Evolutionary conservation across 2,888 invertebrate species (phyloP), one percentile per base, ranked within the genome.

Genomic region (Lymantria monacha): DNA sequence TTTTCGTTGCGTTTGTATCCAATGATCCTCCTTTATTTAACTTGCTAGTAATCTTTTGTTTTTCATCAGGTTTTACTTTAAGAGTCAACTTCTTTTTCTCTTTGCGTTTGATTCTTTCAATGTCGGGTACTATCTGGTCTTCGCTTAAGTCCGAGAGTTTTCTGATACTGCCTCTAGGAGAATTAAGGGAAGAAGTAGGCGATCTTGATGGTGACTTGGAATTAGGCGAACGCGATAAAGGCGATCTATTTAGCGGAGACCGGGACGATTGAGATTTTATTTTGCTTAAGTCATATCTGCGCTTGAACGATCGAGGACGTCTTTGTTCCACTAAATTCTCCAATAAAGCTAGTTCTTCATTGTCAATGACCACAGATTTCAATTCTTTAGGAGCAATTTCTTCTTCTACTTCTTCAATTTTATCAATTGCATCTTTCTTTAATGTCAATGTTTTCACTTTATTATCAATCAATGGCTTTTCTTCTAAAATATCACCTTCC

Each of bases 401-500:
- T 50, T 92, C 92, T 62, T 93, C 93, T 0, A 93, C 92, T 59
- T 93, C 93, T 9, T 91, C 90, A 30, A 87, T 87, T 60, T 86
- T 85, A 22, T 85, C 87, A 54, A 90, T 89, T 0, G 67, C 66
- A 9, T 88, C 89, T 59, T 85, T 87, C 50, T 83, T 83, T 7
- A 60, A 51, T 9, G 63, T 36, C 48, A 50, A 49, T 3, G 46
- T 46, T 68, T 83, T 84, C 7, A 58, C 44, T 68, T 85, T 90
- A 14, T 87, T 87, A 8, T 90, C 88, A 13, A 87, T 71, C n/a
- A 93, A 72, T 0, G 92, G 81, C 70, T 94, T 94, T 55, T 93
- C 93, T 76, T 93, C 93, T 1, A 93, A 80, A 57, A 93, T 89
- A 67, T 92, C 93, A 0, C 92, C 93, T 78, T 93, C 93, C 75